Evolutionary conservation across 1,140 invertebrate genomes (phyloP), one percentile per base, ranked within the genome.

Genomic region (Aphelenchoides besseyi): DNA sequence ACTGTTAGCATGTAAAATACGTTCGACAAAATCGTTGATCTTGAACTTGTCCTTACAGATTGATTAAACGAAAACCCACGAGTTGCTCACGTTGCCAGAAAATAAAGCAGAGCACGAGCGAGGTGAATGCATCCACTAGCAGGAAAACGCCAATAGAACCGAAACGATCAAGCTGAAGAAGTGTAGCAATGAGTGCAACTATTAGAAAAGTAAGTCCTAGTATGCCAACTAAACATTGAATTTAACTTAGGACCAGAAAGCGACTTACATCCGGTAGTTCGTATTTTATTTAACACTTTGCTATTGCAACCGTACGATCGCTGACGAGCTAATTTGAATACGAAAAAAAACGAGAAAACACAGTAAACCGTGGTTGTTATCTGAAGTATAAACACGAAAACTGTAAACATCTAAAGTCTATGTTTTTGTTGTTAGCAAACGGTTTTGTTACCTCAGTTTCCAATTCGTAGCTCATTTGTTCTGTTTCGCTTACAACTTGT

Each of bases 141-240:
- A 66, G 36, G 30, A 36, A 66, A n/a, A 30, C 30, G 63, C 63
- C 63, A 3, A 66, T 32, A 33, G 16, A 33, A 26, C 12, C 26
- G 32, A 66, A 53, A 2, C 36, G 12, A 23, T 37, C 63, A 12
- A 32, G 16, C 18, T 32, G 36, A 12, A 66, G 32, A 32, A 53
- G 16, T 0, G 63, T 66, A 0, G 63, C n/a, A 2, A 37, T 53
- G 16, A 29, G 12, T 28, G 26, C 63, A 33, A 66, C 12, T 29
- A 66, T 26, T 23, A 37, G 30, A 2, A 66, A 66, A 23, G 36
- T 26, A 1, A 66, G 16, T 2, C 28, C 33, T 2, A 30, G 36
- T 16, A 61, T n/a, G 1, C 59, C 59, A 36, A n/a, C 59, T 61
- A 36, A 61, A 61, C n/a, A 8, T n/a, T n/a, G 18, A 59, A 59